Base-by-base conservation (phyloP, 37 sponge, comb jelly and placozoan genomes). In the Oopsacas minuta region DNA sequence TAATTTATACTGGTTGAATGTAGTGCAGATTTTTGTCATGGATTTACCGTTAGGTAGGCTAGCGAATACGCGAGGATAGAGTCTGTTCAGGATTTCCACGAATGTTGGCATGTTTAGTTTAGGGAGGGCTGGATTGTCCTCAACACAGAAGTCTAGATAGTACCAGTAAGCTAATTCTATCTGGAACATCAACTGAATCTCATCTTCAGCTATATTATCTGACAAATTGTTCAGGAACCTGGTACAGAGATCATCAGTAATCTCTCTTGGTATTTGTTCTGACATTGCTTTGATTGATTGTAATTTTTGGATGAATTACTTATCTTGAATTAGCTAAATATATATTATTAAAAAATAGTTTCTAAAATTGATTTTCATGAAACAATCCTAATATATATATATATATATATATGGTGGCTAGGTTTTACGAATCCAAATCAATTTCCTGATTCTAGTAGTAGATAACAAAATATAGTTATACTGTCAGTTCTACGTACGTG, bases 151-250 rank as follows among this genome's bases (percentile, higher is more conserved):
- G 75, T 61, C 75, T 34, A 61, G 30, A n/a, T 61, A 61, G 75
- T 61, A 61, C 75, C 75, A 61, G 75, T 61, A 61, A 34, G 75
- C 75, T 61, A 61, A n/a, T 12, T 61, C 75, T n/a, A 61, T 61
- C 75, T 61, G 75, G 75, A 61, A 61, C 75, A 61, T 61, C 3
- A 61, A 34, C 22, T 61, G 75, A 3, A 61, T 61, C 22, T 61
- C 75, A n/a, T 61, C 75, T 34, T 10, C 30, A 10, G 30, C 3
- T 34, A 61, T 34, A 3, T 12, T 12, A 25, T 61, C 17, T 32
- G 22, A 25, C 28, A 61, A n/a, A 10, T 12, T n/a, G 20, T 25
- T 61, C 75, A 61, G 30, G 75, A 61, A 61, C 7, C 75, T 10
- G 28, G 3, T 12, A 34, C 75, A 61, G 75, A 61, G 75, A 3